Conservation (phyloP, 53 echinoderm and acorn worm genomes). For the Henricia sp. region DNA sequence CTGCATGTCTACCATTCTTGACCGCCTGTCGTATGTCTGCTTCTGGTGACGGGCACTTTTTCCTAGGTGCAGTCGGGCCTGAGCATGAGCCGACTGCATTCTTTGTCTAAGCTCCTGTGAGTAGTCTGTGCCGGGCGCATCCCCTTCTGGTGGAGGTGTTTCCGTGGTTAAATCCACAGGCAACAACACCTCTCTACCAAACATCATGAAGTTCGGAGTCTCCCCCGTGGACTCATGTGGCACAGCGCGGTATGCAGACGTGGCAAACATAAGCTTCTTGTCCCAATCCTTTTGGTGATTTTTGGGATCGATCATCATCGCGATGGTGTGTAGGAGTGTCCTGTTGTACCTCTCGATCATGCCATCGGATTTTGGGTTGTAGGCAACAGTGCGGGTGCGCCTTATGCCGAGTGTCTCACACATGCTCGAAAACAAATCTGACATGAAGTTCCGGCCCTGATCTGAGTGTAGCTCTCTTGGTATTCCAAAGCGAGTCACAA, state of each 20-base stretch:
- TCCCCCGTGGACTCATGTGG: too few species aligned
- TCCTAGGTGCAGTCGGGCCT: not conserved
- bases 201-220: slow-evolving; percentile 34
- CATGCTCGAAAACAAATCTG: slow-evolving; percentile 1
- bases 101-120: not conserved
- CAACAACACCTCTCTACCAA: slow-evolving; percentile 25
- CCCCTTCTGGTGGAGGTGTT: not conserved
- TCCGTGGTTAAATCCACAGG: slow-evolving; percentile 25
- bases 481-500: slow-evolving; percentile 23
- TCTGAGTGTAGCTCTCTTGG: slow-evolving; percentile 55
- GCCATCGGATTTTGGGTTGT: too few species aligned
- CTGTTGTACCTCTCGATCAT: slow-evolving; percentile 48
- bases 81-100: not conserved
- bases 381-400: slow-evolving; percentile 35
- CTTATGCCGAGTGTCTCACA: slow-evolving; percentile 34
- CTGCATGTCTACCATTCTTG: too few species aligned
- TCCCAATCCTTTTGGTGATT: slow-evolving; percentile 34
- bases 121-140: not conserved
- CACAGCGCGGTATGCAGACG: slow-evolving; percentile 27
- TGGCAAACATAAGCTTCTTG: slow-evolving; percentile 10
- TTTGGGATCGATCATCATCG: slow-evolving; percentile 5
- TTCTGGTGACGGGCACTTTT: not conserved
- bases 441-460: slow-evolving; percentile 58
- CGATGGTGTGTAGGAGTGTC: slow-evolving; percentile 16
- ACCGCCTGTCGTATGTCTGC: too few species aligned